Evolutionary conservation across 2,113 vertebrate genomes (phyloP), one percentile per base, ranked within the genome.

Genomic region (Meleagris gallopavo): DNA sequence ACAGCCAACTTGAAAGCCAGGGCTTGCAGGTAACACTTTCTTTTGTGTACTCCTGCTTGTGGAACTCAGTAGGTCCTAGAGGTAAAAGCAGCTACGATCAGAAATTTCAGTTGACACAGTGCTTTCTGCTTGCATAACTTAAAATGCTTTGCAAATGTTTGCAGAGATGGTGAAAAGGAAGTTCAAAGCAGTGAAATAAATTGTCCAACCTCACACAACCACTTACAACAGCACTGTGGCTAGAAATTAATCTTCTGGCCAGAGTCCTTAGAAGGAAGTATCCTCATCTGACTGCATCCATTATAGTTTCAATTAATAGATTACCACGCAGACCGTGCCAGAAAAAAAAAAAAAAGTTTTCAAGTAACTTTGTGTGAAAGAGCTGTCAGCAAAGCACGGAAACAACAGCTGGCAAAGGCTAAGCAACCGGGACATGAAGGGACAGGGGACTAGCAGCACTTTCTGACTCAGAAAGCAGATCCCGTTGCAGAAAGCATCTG

Each of bases 171-270:
- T 67, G 43, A 71, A 85, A 86, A 87, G 38, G 32, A 90, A 93
- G 34, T 52, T 86, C 41, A 86, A 89, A 90, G 94, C 57, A 67
- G 50, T 0, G 0, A 79, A 87, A 1, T 55, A 89, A 74, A 43
- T 32, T 67, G 78, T 74, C 60, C 79, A 83, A 10, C 64, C 55
- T 95, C 93, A 86, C 46, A 83, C 18, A 67, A 48, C 24, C 52
- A 67, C 65, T 86, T 46, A 71, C 21, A 89, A 65, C 17, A 88
- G 72, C 61, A 34, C 65, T 65, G 72, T 67, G 61, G 72, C 82
- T 81, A 88, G 79, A 93, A 95, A 94, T 65, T 45, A 80, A 83
- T 90, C 65, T 71, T 66, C 72, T 93, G 82, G 70, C 82, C 94
- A 87, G 69, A 78, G 57, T 52, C 38, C 72, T 76, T 15, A 61